phyloP scores from a whole-genome alignment of 2,888 invertebrate genomes.

The Oasisia sp. region DNA sequence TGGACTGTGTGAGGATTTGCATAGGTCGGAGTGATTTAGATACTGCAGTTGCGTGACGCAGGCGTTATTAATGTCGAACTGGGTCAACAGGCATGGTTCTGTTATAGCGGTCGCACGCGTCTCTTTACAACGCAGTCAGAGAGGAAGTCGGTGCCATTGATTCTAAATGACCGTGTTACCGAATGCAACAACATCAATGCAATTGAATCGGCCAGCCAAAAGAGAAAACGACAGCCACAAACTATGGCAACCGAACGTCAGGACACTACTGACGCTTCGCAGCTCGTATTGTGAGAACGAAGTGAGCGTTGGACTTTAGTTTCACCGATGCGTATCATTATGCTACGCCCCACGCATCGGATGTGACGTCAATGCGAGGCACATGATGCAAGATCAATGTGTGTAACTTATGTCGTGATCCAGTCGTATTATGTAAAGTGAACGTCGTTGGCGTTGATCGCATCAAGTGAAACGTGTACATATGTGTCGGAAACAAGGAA shows the following conservation, averaged over 20 bases:
- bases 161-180: not conserved
- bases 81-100: not conserved
- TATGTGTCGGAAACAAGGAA: no score
- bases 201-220: not conserved
- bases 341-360: no score
- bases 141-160: constrained; percentile 8
- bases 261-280: not conserved
- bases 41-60: no score
- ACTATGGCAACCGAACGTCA: not conserved
- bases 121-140: not conserved
- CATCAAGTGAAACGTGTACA: not conserved
- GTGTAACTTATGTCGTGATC: no score
- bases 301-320: not conserved
- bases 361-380: no score
- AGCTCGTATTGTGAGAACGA: not conserved
- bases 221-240: not conserved
- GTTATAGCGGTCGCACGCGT: not conserved
- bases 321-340: not conserved
- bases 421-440: not conserved
- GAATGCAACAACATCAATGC: not conserved
- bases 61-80: no score
- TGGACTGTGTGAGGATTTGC: no score
- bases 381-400: no score
- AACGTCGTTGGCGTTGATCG: not conserved
- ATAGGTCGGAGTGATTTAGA: no score